Evolutionary conservation across 2,113 vertebrate genomes (phyloP).

Genomic region (Cranoglanis bouderius): DNA sequence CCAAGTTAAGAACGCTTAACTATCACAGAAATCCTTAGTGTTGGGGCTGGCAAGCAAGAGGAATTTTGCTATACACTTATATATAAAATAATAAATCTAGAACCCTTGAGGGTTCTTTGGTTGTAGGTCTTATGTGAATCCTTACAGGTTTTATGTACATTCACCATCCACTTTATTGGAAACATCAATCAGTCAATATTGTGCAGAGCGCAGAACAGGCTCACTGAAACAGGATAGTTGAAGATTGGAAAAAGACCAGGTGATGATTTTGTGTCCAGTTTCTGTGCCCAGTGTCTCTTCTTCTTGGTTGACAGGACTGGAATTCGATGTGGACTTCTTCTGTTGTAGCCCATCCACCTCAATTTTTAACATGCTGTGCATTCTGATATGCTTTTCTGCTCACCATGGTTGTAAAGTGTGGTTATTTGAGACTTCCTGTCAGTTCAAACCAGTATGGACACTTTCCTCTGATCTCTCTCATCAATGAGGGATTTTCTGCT

Average conservation of each 20-base stretch:
- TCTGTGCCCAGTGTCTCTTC: background rate
- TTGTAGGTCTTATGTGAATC: background rate
- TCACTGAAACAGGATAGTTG: background rate
- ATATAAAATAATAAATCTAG: background rate
- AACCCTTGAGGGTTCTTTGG: background rate
- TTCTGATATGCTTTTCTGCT: background rate
- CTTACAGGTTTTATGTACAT: background rate
- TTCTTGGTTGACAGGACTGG: background rate
- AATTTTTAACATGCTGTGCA: background rate
- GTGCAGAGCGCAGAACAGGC: background rate
- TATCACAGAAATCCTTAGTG: background rate
- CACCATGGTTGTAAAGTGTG: background rate
- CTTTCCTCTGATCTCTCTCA: background rate
- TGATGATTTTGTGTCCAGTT: background rate
- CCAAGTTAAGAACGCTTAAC: background rate
- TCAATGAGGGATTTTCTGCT: background rate
- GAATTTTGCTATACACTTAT: background rate
- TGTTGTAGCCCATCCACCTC: background rate
- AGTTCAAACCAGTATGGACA: background rate
- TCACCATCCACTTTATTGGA: background rate
- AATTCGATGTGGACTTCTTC: background rate
- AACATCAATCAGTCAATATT: slow-evolving; percentile 9
- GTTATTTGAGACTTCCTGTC: background rate
- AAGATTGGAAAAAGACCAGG: background rate
- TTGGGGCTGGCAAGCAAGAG: background rate